phyloP scores from a whole-genome alignment of 2,888 invertebrate species.

The Pollenia labialis region DNA sequence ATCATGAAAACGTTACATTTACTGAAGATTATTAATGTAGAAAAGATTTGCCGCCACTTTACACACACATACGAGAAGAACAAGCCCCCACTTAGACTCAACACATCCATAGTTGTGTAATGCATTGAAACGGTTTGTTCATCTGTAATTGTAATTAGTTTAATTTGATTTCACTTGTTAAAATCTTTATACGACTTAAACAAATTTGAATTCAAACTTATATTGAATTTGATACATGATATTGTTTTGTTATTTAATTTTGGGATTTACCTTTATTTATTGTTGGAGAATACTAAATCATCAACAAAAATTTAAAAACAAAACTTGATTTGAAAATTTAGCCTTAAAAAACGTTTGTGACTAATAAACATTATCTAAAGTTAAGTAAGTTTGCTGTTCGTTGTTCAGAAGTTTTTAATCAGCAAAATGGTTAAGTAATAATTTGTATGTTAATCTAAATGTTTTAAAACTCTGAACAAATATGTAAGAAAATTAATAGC shows the following conservation, averaged over 20 bases:
- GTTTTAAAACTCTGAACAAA: too few relatives aligned
- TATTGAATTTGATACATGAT: conserved; percentile 18
- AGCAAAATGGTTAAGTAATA: too few relatives aligned
- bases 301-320: neutral
- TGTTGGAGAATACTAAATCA: neutral
- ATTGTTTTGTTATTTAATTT: conserved; percentile 13
- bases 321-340: neutral
- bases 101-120: conserved; percentile 7
- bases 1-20: conserved; percentile 30
- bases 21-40: neutral
- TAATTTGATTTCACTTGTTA: conserved; percentile 13
- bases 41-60: neutral
- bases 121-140: conserved; percentile 23
- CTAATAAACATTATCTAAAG: too few relatives aligned
- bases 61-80: too few relatives aligned
- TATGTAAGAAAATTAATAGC: too few relatives aligned
- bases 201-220: conserved; percentile 4
- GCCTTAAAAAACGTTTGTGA: too few relatives aligned
- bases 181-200: conserved; percentile 10
- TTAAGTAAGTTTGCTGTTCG: too few relatives aligned
- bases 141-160: conserved; percentile 33
- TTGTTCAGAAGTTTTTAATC: too few relatives aligned
- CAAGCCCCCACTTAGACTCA: neutral
- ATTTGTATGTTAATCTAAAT: too few relatives aligned
- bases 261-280: conserved; percentile 30